Percentiles rank a stretch among this genome's conserved stretches.
phyloP scores from a whole-genome alignment of 2,888 invertebrate genomes.

The Sericinus montela region DNA sequence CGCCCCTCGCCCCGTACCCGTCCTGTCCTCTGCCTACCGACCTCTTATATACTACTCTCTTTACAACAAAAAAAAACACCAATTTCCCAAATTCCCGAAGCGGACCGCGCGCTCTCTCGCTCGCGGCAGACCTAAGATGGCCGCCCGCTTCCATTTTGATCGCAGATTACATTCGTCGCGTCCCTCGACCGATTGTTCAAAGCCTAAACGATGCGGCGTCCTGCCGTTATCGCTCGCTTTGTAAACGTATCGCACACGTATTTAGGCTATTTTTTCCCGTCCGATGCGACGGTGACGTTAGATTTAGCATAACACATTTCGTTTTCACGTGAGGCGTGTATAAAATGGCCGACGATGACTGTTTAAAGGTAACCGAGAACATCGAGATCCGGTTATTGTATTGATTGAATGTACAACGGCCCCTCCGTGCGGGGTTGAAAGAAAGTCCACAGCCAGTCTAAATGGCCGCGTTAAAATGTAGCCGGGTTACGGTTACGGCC shows the following conservation, averaged over 20 bases:
- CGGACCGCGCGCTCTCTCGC: constrained; percentile 69
- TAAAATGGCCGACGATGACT: constrained; percentile 20
- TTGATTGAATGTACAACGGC: constrained; percentile 50
- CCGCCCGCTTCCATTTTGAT: constrained; percentile 77
- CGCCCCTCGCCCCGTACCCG: constrained; percentile 48
- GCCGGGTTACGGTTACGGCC: constrained; percentile 25
- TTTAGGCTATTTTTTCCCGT: constrained; percentile 74
- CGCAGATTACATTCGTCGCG: constrained; percentile 70
- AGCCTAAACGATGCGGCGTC: constrained; percentile 65
- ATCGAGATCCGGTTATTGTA: constrained; percentile 43
- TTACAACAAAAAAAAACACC: constrained; percentile 77
- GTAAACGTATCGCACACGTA: constrained; percentile 71
- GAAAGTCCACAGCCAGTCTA: constrained; percentile 47
- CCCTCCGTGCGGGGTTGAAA: constrained; percentile 34
- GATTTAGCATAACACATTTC: constrained; percentile 31
- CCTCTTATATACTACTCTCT: constrained; percentile 78
- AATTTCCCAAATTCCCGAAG: constrained; percentile 78
- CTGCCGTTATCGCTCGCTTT: constrained; percentile 49
- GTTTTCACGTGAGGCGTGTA: constrained; percentile 25
- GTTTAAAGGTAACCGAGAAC: constrained; percentile 21
- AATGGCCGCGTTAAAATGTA: constrained; percentile 55
- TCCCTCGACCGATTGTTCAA: constrained; percentile 57
- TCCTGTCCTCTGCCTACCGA: constrained; percentile 70
- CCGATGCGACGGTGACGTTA: constrained; percentile 55
- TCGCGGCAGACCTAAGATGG: constrained; percentile 75